Conservation (phyloP, 2,113 vertebrate species). For the Oplegnathus fasciatus region DNA sequence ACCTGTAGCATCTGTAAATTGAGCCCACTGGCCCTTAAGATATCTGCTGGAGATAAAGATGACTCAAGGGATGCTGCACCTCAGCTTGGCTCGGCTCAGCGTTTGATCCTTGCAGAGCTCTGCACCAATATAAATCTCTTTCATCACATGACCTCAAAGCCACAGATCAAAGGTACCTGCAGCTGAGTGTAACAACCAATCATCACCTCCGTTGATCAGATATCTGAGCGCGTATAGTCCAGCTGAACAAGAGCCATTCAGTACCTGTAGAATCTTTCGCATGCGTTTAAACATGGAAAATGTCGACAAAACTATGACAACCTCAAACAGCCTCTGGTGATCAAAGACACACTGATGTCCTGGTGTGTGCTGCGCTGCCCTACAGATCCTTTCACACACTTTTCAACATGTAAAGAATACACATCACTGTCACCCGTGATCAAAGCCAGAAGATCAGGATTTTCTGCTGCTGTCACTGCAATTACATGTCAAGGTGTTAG, state of each 20-base stretch:
- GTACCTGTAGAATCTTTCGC: neutral
- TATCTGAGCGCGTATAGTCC: neutral
- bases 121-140: constrained; percentile 23
- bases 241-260: neutral
- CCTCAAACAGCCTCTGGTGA: constrained; percentile 19
- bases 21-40: constrained; percentile 10
- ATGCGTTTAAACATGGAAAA: neutral
- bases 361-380: neutral
- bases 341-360: constrained; percentile 9
- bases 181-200: constrained; percentile 40
- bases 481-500: neutral
- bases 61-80: constrained; percentile 4
- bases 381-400: neutral
- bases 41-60: constrained; percentile 14
- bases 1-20: constrained; percentile 32
- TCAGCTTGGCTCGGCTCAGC: neutral
- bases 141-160: constrained; percentile 58
- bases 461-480: neutral
- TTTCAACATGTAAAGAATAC: neutral
- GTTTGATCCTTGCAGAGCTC: constrained; percentile 47
- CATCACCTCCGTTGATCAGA: constrained; percentile 23
- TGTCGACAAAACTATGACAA: constrained; percentile 11
- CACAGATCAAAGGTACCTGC: constrained; percentile 43
- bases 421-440: constrained; percentile 15
- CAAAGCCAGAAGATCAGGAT: neutral